A percentile compares a stretch with the other conserved stretches of the same genome.
Conservation (phyloP, 2,113 vertebrate genomes). For the Eulacestoma nigropectus region DNA sequence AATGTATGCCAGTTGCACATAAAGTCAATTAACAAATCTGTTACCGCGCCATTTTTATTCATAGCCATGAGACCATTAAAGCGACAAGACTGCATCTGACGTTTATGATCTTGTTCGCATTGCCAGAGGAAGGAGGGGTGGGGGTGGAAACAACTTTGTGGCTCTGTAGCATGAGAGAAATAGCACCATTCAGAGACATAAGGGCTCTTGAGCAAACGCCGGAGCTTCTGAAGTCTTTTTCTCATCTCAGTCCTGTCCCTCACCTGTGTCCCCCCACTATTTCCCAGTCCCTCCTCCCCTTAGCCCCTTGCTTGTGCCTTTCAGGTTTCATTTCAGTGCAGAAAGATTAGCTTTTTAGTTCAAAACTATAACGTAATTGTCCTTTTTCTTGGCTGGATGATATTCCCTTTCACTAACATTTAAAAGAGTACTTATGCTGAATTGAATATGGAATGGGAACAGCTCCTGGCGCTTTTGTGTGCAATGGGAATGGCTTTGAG, state of each 20-base stretch:
- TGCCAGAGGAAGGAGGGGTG: slow-evolving; percentile 26
- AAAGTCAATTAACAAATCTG: slow-evolving; percentile 64
- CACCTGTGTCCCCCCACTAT: background rate
- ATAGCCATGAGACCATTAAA: slow-evolving; percentile 56
- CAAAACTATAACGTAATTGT: slow-evolving; percentile 36
- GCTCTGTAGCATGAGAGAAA: background rate
- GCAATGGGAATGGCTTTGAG: background rate
- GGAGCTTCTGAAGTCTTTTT: slow-evolving; percentile 27
- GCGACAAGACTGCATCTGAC: slow-evolving; percentile 58
- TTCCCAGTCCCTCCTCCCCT: background rate
- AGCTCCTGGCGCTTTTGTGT: slow-evolving; percentile 23
- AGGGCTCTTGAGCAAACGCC: background rate
- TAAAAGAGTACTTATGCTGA: slow-evolving; percentile 33
- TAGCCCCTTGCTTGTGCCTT: background rate
- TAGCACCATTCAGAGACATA: slow-evolving; percentile 1
- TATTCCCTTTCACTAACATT: slow-evolving; percentile 26
- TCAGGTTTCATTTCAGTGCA: slow-evolving; percentile 37
- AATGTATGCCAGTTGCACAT: slow-evolving; percentile 31
- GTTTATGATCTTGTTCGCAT: slow-evolving; percentile 55
- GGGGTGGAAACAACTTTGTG: slow-evolving; percentile 35
- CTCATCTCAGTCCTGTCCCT: background rate
- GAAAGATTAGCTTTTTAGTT: slow-evolving; percentile 28
- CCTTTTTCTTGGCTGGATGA: slow-evolving; percentile 17
- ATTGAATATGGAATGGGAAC: slow-evolving; percentile 46
- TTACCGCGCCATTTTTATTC: slow-evolving; percentile 67